A percentile compares a stretch with the other conserved stretches of the same genome.
These are phyloP conservation scores for Gallirallus australis DNA, from an alignment of 2,797 vertebrate species.

Conservation along the genomic window DNA sequence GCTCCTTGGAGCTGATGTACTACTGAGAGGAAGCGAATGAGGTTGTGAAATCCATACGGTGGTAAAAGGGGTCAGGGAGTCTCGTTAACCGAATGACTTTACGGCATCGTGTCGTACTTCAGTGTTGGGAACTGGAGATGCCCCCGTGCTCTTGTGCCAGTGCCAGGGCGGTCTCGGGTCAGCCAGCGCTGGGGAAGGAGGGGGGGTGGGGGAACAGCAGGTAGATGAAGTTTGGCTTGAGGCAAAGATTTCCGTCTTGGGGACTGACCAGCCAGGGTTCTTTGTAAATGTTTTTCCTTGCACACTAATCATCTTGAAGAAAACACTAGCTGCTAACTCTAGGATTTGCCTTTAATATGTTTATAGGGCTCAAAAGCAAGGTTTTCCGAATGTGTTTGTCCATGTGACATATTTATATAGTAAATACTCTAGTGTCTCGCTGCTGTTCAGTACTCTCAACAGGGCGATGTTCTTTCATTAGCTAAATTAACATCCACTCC, in stretches of 20 bases:
- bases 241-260: conserved; percentile 48
- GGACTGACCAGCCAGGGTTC: conserved; percentile 68
- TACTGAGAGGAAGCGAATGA: conserved; percentile 78
- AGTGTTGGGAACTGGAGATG: conserved; percentile 47
- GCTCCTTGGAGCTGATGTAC: conserved; percentile 76
- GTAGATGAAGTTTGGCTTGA: conserved; percentile 59
- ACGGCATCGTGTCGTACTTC: conserved; percentile 58
- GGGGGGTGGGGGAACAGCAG: background rate
- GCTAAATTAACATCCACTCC: conserved; percentile 57
- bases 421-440: conserved; percentile 58
- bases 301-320: conserved; percentile 75
- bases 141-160: conserved; percentile 21
- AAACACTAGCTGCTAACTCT: conserved; percentile 80
- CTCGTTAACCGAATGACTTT: conserved; percentile 45
- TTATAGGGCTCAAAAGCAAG: conserved; percentile 72
- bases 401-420: conserved; percentile 64
- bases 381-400: conserved; percentile 73
- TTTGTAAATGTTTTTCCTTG: conserved; percentile 72
- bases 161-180: background rate
- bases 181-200: background rate
- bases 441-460: conserved; percentile 49
- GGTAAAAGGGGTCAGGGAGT: conserved; percentile 62
- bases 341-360: conserved; percentile 77
- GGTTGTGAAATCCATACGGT: conserved; percentile 54
- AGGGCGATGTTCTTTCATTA: conserved; percentile 38